Base-by-base conservation (phyloP, 2,888 invertebrate genomes). In the Elaeidobius kamerunicus region DNA sequence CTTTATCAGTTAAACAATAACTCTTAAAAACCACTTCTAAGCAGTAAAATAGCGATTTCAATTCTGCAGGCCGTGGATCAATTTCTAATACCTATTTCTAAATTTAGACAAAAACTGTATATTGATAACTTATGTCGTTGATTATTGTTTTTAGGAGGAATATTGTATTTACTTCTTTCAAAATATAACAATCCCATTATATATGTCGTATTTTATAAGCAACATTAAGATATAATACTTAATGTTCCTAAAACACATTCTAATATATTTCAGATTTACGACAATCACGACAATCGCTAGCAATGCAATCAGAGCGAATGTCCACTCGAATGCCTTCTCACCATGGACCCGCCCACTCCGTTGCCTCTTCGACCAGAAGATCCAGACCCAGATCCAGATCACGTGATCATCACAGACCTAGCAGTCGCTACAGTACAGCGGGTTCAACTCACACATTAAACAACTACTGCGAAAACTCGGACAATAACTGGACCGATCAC, bases 401-500 rank as follows among this genome's bases (percentile, higher is more conserved):
- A 59, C 82, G 90, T 48, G 82, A 82, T 60, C 78, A 82, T 62
- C 78, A 82, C 62, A 75, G 84, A 66, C 88, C 88, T 49, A 84
- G 87, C 69, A 88, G 90, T 75, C 80, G 91, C 64, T 82, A 81
- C 69, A 85, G 85, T 65, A 78, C 86, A 57, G 86, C 88, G 56
- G 90, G 90, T 60, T 90, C 90, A 19, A 85, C 84, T 39, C 84
- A 90, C 64, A 90, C 89, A 38, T 78, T 90, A 66, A 90, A 85
- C 68, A 84, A 89, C 71, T 91, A 90, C 73, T 89, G 90, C 72
- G 91, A 91, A 70, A 91, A 91, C 70, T 89, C 91, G 71, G 91
- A 91, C 71, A 91, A 91, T 70, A 90, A 91, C 71, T 94, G 93
- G 93, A 92, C 93, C 63, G 93, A 93, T 74, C 92, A 93, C 73